Conservation (phyloP, 2,113 vertebrate species). For the Strigops habroptila region DNA sequence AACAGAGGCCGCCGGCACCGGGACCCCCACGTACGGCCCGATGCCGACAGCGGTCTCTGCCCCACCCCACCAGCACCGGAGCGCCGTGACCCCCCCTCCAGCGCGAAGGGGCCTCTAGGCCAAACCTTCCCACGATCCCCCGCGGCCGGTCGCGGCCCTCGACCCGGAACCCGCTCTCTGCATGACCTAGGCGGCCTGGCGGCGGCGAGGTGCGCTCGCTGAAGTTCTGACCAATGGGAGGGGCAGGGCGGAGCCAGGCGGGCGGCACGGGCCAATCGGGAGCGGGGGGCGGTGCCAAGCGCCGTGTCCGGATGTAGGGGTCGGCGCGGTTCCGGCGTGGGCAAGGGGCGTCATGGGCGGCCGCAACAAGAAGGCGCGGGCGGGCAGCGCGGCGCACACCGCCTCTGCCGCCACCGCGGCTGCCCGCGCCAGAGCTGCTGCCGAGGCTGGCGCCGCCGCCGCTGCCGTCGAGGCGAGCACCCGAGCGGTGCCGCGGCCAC, state of each 20-base stretch:
- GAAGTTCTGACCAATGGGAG: background rate
- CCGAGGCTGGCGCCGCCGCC: conserved; percentile 22
- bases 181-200: background rate
- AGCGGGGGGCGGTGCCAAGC: fast-evolving
- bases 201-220: fast-evolving
- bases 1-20: fast-evolving
- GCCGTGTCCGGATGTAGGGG: background rate
- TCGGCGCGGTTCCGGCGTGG: fast-evolving
- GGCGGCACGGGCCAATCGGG: background rate
- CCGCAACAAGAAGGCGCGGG: conserved; percentile 86
- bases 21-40: fast-evolving
- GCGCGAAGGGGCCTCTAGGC: fast-evolving
- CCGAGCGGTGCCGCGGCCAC: conserved; percentile 63
- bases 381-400: conserved; percentile 19
- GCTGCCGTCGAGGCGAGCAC: conserved; percentile 27
- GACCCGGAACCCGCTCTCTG: background rate
- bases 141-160: background rate
- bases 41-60: too few species aligned
- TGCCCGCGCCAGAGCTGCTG: conserved; percentile 63
- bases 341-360: conserved; percentile 77
- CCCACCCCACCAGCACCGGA: fast-evolving
- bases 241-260: too few species aligned
- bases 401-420: conserved; percentile 59
- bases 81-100: background rate
- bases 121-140: background rate